A percentile compares a stretch with the other conserved stretches of the same genome.
Evolutionary conservation across 2,888 invertebrate species (phyloP).

Genomic region (Apomyelois bistriatella): DNA sequence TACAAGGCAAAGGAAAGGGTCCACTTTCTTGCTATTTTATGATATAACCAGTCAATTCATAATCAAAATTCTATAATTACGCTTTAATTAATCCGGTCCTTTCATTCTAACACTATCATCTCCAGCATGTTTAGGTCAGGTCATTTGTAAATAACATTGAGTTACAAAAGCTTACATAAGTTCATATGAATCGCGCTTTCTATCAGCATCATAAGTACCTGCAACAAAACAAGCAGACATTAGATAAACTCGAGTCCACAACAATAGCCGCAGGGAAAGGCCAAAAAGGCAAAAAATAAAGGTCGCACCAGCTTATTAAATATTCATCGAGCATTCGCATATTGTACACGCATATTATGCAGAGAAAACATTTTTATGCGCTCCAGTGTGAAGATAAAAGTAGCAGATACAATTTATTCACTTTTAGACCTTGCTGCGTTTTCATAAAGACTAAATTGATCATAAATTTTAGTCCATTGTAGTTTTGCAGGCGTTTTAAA

Average conservation of each 20-base stretch:
- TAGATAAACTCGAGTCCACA: slow-evolving; percentile 53
- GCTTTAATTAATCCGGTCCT: not conserved
- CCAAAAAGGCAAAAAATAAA: slow-evolving; percentile 63
- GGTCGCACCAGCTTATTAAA: slow-evolving; percentile 65
- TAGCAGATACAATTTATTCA: slow-evolving; percentile 24
- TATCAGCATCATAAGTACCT: slow-evolving; percentile 24
- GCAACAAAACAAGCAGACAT: slow-evolving; percentile 50
- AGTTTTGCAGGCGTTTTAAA: not conserved
- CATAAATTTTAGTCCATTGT: not conserved
- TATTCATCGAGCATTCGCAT: slow-evolving; percentile 68
- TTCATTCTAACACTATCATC: not conserved
- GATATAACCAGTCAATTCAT: no score
- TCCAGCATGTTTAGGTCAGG: not conserved
- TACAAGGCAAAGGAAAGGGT: no score
- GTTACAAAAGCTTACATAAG: slow-evolving; percentile 10
- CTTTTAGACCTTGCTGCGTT: not conserved
- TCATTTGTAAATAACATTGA: slow-evolving; percentile 6
- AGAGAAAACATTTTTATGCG: slow-evolving; percentile 51
- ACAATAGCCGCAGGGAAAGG: slow-evolving; percentile 57
- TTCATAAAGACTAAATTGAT: not conserved
- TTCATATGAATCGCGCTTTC: slow-evolving; percentile 4
- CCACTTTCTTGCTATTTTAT: no score
- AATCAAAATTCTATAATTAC: no score
- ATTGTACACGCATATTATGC: slow-evolving; percentile 50
- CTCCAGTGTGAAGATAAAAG: slow-evolving; percentile 31